A percentile compares a stretch with the other conserved stretches of the same genome.
Evolutionary conservation across 2,888 invertebrate species (phyloP).

Genomic region (Muschampia staudingeri): DNA sequence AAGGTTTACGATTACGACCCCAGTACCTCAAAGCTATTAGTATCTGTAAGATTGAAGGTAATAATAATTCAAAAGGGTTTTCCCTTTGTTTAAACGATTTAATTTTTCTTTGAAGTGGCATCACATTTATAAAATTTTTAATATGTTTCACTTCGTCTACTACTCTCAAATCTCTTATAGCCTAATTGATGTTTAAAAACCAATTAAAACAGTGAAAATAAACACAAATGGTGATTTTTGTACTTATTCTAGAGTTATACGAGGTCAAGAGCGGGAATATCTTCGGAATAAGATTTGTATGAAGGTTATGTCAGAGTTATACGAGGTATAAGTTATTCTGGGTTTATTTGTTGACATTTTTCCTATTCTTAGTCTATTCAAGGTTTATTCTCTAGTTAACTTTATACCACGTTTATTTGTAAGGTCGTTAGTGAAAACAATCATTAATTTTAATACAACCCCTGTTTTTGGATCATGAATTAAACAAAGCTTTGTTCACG

Average conservation of each 20-base stretch:
- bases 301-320: constrained; percentile 17
- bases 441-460: no score
- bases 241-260: constrained; percentile 15
- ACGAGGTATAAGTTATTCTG: constrained; percentile 7
- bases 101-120: constrained; percentile 17
- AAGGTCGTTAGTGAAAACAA: not conserved
- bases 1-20: no score
- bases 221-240: not conserved
- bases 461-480: no score
- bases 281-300: not conserved
- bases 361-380: constrained; percentile 11
- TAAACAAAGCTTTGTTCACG: no score
- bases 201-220: no score
- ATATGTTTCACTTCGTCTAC: not conserved
- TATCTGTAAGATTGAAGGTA: no score
- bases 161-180: not conserved
- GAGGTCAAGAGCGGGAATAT: not conserved
- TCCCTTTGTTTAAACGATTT: not conserved
- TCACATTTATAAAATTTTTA: not conserved
- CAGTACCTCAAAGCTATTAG: no score
- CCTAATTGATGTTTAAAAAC: not conserved
- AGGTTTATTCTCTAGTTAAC: not conserved
- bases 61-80: no score
- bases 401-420: constrained; percentile 29
- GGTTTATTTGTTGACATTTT: constrained; percentile 15